Percentiles rank a stretch among this genome's conserved stretches.
Conservation (phyloP, 2,113 vertebrate species). For the Myrmecophaga tridactyla region DNA sequence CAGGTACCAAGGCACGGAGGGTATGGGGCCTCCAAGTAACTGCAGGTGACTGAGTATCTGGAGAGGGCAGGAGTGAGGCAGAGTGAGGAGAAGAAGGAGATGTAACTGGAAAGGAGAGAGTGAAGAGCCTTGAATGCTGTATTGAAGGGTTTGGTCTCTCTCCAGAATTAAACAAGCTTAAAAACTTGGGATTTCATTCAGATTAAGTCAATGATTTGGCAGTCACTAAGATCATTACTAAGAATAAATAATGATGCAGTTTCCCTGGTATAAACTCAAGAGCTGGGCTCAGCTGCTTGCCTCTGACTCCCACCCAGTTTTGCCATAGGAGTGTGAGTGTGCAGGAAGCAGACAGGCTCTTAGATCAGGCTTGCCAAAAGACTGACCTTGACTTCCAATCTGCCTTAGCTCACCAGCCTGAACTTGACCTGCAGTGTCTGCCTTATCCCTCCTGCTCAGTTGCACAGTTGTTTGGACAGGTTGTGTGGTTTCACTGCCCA, state of each 20-base stretch:
- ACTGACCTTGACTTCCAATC: neutral
- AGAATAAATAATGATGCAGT: neutral
- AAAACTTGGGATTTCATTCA: neutral
- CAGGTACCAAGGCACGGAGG: neutral
- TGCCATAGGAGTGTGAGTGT: neutral
- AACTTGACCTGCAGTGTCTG: neutral
- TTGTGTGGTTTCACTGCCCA: neutral
- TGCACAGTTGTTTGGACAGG: neutral
- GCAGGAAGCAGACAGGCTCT: neutral
- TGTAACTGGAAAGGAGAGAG: neutral
- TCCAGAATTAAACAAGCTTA: neutral
- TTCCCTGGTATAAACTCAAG: neutral
- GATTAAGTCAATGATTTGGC: neutral
- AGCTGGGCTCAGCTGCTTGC: neutral
- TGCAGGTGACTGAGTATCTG: neutral
- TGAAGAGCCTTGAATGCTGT: neutral
- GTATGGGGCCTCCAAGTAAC: neutral
- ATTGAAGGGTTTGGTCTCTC: neutral
- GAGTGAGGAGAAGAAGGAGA: neutral
- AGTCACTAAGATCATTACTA: neutral
- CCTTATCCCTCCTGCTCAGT: neutral
- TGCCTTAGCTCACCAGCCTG: neutral
- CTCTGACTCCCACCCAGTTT: neutral
- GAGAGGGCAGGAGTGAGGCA: neutral
- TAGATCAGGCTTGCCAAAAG: neutral